phyloP scores from a whole-genome alignment of 2,888 invertebrate genomes.

The Stratiomys singularior region DNA sequence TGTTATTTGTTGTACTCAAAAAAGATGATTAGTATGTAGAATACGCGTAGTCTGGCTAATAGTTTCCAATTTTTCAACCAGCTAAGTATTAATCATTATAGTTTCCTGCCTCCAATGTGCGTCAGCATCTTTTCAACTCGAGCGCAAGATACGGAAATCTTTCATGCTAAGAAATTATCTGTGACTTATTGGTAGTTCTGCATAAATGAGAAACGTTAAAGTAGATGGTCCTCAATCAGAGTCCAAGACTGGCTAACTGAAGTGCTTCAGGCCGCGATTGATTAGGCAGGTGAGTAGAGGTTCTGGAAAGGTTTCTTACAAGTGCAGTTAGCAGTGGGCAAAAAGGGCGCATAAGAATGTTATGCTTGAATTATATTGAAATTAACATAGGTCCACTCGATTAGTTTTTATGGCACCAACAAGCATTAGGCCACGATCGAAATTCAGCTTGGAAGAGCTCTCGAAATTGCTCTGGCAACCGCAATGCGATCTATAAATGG shows the following conservation, averaged over 20 bases:
- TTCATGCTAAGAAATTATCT: neutral
- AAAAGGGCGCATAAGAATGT: too few relatives aligned
- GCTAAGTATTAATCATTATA: neutral
- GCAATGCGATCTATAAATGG: neutral
- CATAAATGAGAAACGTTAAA: neutral
- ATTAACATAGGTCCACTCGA: too few relatives aligned
- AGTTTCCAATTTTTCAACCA: neutral
- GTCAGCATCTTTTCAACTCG: neutral
- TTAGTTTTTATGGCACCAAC: too few relatives aligned
- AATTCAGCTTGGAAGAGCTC: too few relatives aligned
- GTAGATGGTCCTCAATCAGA: neutral
- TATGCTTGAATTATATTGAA: too few relatives aligned
- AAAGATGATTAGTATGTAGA: neutral
- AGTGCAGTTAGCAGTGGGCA: too few relatives aligned
- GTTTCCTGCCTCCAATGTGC: conserved; percentile 3
- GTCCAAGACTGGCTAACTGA: neutral
- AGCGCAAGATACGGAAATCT: neutral
- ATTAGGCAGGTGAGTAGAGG: neutral
- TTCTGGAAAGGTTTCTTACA: too few relatives aligned
- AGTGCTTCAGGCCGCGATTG: neutral
- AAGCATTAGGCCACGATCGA: too few relatives aligned
- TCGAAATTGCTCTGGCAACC: neutral
- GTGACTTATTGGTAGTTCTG: neutral
- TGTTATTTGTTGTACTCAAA: neutral
- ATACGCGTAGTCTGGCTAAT: neutral